Percentiles rank a stretch among this genome's conserved stretches.
Conservation (phyloP, 2,797 vertebrate species). For the Xiphorhynchus erythropygius region DNA sequence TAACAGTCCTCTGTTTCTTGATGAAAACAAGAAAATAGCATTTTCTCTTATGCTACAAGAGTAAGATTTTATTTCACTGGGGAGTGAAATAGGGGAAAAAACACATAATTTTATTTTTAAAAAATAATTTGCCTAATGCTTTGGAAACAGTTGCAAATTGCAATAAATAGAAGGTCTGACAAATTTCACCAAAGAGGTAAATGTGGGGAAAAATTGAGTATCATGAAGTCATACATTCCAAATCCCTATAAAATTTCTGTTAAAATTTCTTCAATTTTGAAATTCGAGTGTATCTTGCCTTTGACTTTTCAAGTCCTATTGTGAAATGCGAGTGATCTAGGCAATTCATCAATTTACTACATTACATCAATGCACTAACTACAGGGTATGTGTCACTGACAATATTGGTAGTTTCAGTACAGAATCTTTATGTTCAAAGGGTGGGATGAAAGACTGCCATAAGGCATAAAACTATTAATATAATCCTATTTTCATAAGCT, state of each 20-base stretch:
- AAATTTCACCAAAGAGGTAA: not conserved
- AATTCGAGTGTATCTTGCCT: not conserved
- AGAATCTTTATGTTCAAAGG: not conserved
- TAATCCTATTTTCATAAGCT: constrained; percentile 37
- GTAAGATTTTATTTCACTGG: not conserved
- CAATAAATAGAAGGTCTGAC: not conserved
- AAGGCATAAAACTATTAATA: constrained; percentile 28
- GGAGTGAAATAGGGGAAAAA: not conserved
- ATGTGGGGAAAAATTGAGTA: not conserved
- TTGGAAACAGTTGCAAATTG: not conserved
- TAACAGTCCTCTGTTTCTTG: not conserved
- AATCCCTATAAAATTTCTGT: not conserved
- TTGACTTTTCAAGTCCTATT: not conserved
- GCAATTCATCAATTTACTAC: not conserved
- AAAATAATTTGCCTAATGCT: not conserved
- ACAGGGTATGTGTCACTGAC: not conserved
- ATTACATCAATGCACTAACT: not conserved
- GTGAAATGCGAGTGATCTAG: not conserved
- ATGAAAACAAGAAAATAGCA: not conserved
- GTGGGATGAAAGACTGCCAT: not conserved
- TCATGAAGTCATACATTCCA: not conserved
- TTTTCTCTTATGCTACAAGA: not conserved
- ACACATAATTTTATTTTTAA: not conserved
- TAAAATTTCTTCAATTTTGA: not conserved
- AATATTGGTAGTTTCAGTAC: not conserved